Base-by-base conservation (phyloP, 2,888 invertebrate genomes). In the Idaea biselata region DNA sequence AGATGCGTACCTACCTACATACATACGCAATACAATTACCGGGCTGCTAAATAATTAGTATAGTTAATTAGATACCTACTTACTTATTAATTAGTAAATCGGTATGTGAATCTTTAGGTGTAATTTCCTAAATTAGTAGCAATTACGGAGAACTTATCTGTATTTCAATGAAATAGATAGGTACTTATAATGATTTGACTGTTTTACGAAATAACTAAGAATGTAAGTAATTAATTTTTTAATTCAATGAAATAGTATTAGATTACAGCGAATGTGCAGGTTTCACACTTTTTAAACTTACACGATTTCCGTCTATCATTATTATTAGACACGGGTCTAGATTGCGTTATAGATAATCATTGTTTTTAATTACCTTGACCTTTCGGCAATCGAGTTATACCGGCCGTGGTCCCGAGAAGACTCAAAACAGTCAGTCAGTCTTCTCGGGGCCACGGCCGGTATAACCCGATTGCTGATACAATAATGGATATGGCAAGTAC, bases 31-130 rank as follows among this genome's bases (percentile, higher is more conserved):
- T 14, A 44, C 44, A 44, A 44, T 44, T 44, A 11, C 44, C 44
- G 14, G 25, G 5, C 44, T 44, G 14, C 8, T 56, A 18, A 56
- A 56, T 56, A 56, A 56, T 18, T 56, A 18, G 56, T 18, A 17
- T 14, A 17, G 56, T 56, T 56, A 56, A 56, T 56, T 17, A 56
- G 56, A 18, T 56, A 5, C 6, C 17, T 56, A 56, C 16, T 56
- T 18, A 56, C 17, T 16, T 25, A 25, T 25, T 25, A 25, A 25
- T 25, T 25, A 25, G 25, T 25, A 55, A 55, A 55, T 55, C n/a
- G n/a, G 17, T 55, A 60, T 53, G 11, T 44, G 44, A 14, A 44
- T 44, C 44, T 44, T 44, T 11, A 1, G 44, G 11, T 8, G 11
- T 14, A 14, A 44, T 44, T 44, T 14, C 3, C 8, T 44, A 44